These are phyloP conservation scores for Agapornis canus DNA, from an alignment of 2,797 vertebrate genomes.

Conservation along the genomic window DNA sequence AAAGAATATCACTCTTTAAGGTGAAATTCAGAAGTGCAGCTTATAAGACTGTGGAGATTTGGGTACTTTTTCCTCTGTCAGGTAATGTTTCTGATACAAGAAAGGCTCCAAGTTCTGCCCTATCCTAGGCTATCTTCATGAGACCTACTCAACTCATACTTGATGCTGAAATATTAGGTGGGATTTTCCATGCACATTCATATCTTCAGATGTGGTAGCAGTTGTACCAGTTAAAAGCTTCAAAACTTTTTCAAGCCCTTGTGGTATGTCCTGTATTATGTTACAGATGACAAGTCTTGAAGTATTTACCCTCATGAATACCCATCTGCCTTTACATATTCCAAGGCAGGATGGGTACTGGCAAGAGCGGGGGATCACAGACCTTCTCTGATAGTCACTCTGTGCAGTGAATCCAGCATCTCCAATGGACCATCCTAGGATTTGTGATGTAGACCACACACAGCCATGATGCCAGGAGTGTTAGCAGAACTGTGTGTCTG, in stretches of 20 bases:
- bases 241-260: background rate
- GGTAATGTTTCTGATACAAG: background rate
- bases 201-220: background rate
- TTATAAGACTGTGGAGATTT: background rate
- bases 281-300: background rate
- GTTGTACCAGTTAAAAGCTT: background rate
- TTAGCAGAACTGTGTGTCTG: background rate
- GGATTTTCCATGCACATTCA: background rate
- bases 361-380: background rate
- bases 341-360: background rate
- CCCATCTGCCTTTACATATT: background rate
- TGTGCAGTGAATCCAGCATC: background rate
- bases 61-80: background rate
- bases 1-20: background rate
- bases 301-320: background rate
- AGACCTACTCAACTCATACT: background rate
- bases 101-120: background rate
- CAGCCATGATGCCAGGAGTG: background rate
- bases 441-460: rapidly evolving
- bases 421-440: background rate
- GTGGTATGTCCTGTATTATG: background rate
- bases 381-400: background rate
- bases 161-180: background rate
- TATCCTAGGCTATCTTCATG: background rate
- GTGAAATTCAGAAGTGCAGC: background rate